A percentile compares a stretch with the other conserved stretches of the same genome.
These are phyloP conservation scores for Epistrophella euchroma DNA, from an alignment of 2,888 invertebrate species.

Conservation along the genomic window DNA sequence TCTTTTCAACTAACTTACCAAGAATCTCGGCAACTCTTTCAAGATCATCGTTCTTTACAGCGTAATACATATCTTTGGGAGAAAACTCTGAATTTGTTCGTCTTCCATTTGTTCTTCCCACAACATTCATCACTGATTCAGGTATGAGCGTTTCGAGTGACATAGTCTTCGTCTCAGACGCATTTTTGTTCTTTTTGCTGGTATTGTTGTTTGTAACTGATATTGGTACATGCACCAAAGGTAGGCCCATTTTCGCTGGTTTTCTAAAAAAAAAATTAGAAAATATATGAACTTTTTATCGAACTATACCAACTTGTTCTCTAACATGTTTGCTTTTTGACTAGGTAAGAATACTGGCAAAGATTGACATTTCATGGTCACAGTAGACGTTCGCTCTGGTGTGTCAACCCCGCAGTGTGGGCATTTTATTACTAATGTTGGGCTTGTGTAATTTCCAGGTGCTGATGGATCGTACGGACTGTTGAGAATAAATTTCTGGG, in stretches of 20 bases:
- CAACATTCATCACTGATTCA: conserved; percentile 83
- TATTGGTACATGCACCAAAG: conserved; percentile 68
- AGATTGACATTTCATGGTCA: conserved; percentile 87
- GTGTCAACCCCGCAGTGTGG: conserved; percentile 90
- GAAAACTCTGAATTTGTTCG: conserved; percentile 80
- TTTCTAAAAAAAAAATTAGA: conserved; percentile 78
- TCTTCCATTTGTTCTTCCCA: conserved; percentile 76
- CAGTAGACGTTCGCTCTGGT: conserved; percentile 85
- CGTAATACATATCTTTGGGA: conserved; percentile 83
- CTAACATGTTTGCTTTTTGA: conserved; percentile 82
- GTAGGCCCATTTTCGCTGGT: conserved; percentile 82
- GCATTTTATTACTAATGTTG: conserved; percentile 85
- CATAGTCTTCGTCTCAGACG: conserved; percentile 40
- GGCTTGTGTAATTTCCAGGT: conserved; percentile 80
- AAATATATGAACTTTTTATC: background rate
- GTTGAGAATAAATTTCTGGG: conserved; percentile 84
- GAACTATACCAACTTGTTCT: background rate
- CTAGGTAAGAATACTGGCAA: conserved; percentile 87
- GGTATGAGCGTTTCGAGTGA: conserved; percentile 83
- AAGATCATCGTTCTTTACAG: conserved; percentile 83
- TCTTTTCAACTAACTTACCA: conserved; percentile 77
- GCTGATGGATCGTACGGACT: conserved; percentile 84
- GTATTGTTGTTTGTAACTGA: conserved; percentile 59
- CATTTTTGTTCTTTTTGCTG: conserved; percentile 50
- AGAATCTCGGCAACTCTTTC: conserved; percentile 83